phyloP scores from a whole-genome alignment of 2,113 vertebrate species.

The Salvelinus namaycush region DNA sequence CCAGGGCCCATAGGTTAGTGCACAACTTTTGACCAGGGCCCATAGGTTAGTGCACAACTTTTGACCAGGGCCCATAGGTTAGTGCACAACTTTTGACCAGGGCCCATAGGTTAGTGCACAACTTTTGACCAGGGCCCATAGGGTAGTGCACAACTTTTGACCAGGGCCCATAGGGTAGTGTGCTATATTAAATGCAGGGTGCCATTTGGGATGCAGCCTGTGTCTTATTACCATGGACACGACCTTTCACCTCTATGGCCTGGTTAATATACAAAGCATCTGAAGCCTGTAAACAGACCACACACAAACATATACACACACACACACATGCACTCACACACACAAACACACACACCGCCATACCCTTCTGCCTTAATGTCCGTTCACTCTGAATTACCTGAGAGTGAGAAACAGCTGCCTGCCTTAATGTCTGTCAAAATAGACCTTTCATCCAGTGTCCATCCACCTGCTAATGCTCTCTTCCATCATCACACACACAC shows the following conservation, averaged over 20 bases:
- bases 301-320: neutral
- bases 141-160: no score
- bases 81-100: no score
- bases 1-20: no score
- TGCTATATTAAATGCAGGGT: no score
- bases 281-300: conserved; percentile 12
- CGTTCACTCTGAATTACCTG: conserved; percentile 45
- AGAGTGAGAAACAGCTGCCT: conserved; percentile 51
- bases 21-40: no score
- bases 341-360: neutral
- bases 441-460: conserved; percentile 33
- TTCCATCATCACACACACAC: no score
- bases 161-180: no score
- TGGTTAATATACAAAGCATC: neutral
- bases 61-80: no score
- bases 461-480: conserved; percentile 46
- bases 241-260: conserved; percentile 36
- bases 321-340: neutral
- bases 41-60: no score
- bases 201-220: neutral
- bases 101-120: no score
- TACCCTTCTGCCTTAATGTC: neutral
- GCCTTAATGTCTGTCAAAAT: conserved; percentile 43
- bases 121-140: no score
- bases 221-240: neutral